phyloP scores from a whole-genome alignment of 2,888 invertebrate species.

The Aphodius sticticus region DNA sequence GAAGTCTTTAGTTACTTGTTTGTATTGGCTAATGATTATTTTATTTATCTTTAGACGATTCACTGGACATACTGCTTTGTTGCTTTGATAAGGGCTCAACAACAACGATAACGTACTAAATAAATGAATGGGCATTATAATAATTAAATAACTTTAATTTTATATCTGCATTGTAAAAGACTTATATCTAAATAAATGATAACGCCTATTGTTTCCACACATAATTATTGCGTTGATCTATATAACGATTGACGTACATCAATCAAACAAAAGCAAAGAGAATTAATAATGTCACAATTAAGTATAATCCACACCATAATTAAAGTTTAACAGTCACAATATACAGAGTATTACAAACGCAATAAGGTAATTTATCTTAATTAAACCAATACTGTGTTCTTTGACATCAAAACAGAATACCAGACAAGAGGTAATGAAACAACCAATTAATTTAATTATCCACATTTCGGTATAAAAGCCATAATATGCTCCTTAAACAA shows the following conservation, averaged over 20 bases:
- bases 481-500: neutral
- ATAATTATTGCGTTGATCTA: too few relatives aligned
- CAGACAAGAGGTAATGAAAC: neutral
- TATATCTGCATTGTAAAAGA: neutral
- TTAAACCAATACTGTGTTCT: too few relatives aligned
- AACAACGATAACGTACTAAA: neutral
- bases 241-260: too few relatives aligned
- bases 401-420: too few relatives aligned
- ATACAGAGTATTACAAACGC: too few relatives aligned
- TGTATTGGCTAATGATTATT: too few relatives aligned
- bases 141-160: neutral
- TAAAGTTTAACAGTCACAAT: too few relatives aligned
- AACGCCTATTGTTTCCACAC: too few relatives aligned
- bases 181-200: neutral
- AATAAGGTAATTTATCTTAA: too few relatives aligned
- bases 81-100: conserved; percentile 19
- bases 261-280: too few relatives aligned
- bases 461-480: neutral
- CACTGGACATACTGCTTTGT: conserved; percentile 21
- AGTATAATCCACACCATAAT: too few relatives aligned
- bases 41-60: conserved; percentile 13
- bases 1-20: neutral
- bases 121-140: neutral
- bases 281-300: too few relatives aligned
- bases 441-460: neutral